Evolutionary conservation across 1,140 invertebrate genomes (phyloP).

Genomic region (Ceratosolen fusciceps): DNA sequence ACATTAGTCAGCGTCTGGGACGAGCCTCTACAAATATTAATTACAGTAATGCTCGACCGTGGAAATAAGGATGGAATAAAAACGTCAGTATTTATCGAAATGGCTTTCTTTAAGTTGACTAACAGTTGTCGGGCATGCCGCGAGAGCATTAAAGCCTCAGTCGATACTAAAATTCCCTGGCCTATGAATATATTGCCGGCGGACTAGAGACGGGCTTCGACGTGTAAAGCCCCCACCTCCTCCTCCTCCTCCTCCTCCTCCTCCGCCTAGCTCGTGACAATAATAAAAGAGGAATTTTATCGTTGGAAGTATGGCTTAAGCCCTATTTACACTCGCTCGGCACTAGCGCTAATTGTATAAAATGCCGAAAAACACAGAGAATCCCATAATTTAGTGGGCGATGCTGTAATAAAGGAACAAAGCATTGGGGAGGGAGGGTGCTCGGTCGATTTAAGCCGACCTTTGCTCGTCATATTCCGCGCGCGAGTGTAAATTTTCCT

Average conservation of each 20-base stretch:
- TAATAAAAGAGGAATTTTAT: conserved; percentile 23
- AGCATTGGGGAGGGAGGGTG: background rate
- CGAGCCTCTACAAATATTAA: background rate
- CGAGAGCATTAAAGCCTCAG: conserved; percentile 5
- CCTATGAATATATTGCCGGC: conserved; percentile 30
- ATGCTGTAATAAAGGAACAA: conserved; percentile 5
- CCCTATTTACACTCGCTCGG: background rate
- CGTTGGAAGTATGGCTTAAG: background rate
- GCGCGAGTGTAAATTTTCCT: conserved; percentile 18
- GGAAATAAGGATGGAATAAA: background rate
- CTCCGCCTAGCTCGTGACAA: background rate
- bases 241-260: too few species aligned
- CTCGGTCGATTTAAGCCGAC: conserved; percentile 2
- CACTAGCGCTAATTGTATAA: conserved; percentile 6
- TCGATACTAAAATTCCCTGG: conserved; percentile 23
- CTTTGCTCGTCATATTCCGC: conserved; percentile 12
- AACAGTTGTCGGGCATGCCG: background rate
- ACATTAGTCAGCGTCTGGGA: background rate
- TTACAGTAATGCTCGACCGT: background rate
- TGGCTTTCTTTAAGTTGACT: conserved; percentile 3
- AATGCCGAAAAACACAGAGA: background rate
- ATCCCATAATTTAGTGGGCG: conserved; percentile 23
- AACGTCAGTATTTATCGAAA: conserved; percentile 12
- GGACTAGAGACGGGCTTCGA: too few species aligned
- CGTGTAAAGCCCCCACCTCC: too few species aligned